A percentile compares a stretch with the other conserved stretches of the same genome.
phyloP scores from a whole-genome alignment of 2,888 invertebrate genomes.

The Epistrophella euchroma region DNA sequence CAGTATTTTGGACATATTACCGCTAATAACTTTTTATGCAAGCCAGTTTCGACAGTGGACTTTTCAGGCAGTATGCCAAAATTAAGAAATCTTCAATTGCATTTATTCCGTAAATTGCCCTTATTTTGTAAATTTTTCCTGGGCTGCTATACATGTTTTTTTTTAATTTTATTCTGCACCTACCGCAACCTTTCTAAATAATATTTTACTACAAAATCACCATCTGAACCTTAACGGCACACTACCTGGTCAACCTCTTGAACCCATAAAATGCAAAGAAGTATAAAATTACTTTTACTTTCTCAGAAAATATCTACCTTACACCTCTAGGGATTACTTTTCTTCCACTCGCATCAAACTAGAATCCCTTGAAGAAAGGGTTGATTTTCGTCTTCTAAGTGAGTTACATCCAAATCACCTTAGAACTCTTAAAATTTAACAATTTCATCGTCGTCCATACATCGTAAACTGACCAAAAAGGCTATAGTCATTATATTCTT shows the following conservation, averaged over 20 bases:
- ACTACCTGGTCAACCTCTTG: constrained; percentile 50
- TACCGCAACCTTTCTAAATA: constrained; percentile 52
- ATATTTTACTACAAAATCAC: not conserved
- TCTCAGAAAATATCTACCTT: constrained; percentile 9
- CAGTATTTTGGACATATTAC: too few species aligned
- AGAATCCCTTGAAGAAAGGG: constrained; percentile 17
- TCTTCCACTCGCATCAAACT: not conserved
- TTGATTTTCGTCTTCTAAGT: constrained; percentile 11
- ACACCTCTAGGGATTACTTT: constrained; percentile 39
- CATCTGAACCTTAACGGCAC: constrained; percentile 47
- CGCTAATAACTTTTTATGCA: too few species aligned
- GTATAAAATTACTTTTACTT: constrained; percentile 50
- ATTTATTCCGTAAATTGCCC: too few species aligned
- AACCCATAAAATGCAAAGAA: constrained; percentile 50
- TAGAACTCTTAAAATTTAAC: constrained; percentile 27
- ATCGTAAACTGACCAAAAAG: constrained; percentile 64
- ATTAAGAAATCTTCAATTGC: too few species aligned
- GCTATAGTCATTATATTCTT: constrained; percentile 1
- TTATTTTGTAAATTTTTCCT: too few species aligned
- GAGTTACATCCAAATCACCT: constrained; percentile 11
- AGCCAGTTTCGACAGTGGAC: too few species aligned
- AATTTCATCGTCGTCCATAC: too few species aligned
- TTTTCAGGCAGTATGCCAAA: too few species aligned
- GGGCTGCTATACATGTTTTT: not conserved
- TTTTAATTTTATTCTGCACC: constrained; percentile 18